Base-by-base conservation (phyloP, 2,888 invertebrate genomes). In the Stegophylla sp. region DNA sequence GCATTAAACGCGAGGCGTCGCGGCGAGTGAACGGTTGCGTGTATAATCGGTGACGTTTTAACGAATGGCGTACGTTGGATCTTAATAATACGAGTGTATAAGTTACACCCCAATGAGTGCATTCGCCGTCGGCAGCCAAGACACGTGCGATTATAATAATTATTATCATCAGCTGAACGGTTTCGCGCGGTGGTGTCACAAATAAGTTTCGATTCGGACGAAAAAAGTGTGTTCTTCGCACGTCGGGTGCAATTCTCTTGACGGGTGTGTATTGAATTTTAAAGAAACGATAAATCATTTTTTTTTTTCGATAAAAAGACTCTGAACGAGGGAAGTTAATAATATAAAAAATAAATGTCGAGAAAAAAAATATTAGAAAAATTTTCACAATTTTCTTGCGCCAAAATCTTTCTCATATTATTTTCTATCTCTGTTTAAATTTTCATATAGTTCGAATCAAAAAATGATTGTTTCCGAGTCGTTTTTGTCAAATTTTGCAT, bases 1-100 rank as follows among this genome's bases (percentile, higher is more conserved):
- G 41, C 48, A 75, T 75, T 75, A 75, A 75, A 75, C 75, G 75
- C 51, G 64, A n/a, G n/a, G n/a, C n/a, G n/a, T n/a, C n/a, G 64
- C 64, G 75, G 51, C 64, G 23, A 75, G 64, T 64, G 64, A 63
- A 64, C 23, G n/a, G 34, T 63, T 74, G 63, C 64, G 75, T 53
- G 64, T 75, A 64, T 41, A 75, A 64, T 63, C 75, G 75, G 51
- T 12, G 41, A 48, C 17, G 13, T 41, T 64, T 41, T 64, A 64
- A 64, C 64, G 75, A 75, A 45, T 5, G 34, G 43, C 23, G 28
- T 15, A 23, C 26, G 61, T n/a, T n/a, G 20, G 15, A 45, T 73
- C 73, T 73, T 73, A 26, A 73, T 56, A 23, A 45, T 61, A 28
- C n/a, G n/a, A n/a, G n/a, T n/a, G n/a, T 43, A 72, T 12, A 59